Percentiles rank a stretch among this genome's conserved stretches.
phyloP scores from a whole-genome alignment of 1,140 invertebrate genomes.

The Spodoptera litura region DNA sequence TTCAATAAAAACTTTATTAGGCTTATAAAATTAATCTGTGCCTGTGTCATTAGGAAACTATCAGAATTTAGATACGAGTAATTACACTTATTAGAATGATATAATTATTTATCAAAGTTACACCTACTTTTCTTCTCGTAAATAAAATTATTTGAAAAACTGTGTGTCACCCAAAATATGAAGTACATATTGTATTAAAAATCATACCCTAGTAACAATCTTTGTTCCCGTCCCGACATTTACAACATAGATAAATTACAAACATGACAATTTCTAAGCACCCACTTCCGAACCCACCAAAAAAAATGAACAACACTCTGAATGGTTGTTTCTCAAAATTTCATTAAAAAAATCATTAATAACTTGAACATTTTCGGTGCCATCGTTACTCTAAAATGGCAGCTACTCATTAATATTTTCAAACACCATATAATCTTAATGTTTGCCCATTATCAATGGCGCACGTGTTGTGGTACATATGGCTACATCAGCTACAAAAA shows the following conservation, averaged over 20 bases:
- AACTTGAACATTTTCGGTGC: conserved; percentile 56
- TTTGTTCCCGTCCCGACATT: no score
- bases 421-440: conserved; percentile 78
- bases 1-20: neutral
- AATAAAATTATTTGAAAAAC: no score
- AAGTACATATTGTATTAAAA: no score
- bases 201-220: no score
- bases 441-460: conserved; percentile 76
- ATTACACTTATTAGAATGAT: no score
- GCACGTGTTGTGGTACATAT: conserved; percentile 60
- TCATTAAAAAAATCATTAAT: conserved; percentile 74
- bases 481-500: no score
- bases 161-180: no score
- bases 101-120: no score
- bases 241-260: neutral
- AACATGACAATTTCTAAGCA: neutral
- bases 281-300: conserved; percentile 4
- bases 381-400: conserved; percentile 69
- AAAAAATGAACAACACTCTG: neutral
- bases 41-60: no score
- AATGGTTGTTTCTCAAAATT: conserved; percentile 47
- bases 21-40: no score
- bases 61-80: no score
- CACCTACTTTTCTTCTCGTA: no score
- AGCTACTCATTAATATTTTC: conserved; percentile 72